Base-by-base conservation (phyloP, 2,113 vertebrate species). In the Micromys minutus region DNA sequence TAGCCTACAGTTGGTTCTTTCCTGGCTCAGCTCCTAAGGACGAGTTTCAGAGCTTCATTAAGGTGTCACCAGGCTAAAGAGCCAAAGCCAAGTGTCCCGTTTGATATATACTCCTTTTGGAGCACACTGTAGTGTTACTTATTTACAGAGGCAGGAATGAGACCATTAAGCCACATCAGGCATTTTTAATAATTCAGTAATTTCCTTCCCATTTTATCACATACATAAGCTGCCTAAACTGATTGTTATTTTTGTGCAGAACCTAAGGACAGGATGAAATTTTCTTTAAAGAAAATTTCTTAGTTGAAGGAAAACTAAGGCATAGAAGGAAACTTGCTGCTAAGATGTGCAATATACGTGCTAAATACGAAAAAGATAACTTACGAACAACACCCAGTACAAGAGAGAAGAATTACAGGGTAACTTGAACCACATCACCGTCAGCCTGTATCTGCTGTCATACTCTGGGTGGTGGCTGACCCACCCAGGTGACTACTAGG, bases 281-380 rank as follows among this genome's bases (percentile, higher is more conserved):
- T 17, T 16, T 42, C 22, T 57, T 93, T n/a, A 87, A 50, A 79
- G 52, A 55, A 21, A n/a, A 57, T 55, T 87, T 95, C 69, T 39
- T 90, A 90, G 19, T 76, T 90, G 71, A 96, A 85, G 39, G 34
- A 57, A 61, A 95, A 52, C 69, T 87, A 71, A 93, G 57, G 21
- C 71, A 2, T 77, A 29, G 26, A 87, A 67, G 59, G 76, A 57
- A 55, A 50, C 79, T 26, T 93, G 59, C n/a, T 52, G 34, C 0
- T 1, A 29, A 65, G 50, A 45, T 47, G 3, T 42, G 10, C 77
- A 84, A 36, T 71, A 59, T 76, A 24, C n/a, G 55, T 11, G 1
- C 71, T 85, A 47, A 59, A 1, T 42, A 89, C 87, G 65, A 87
- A 95, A 94, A 65, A 93, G 26, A 12, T 45, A 81, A 26, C 36